Conservation (phyloP, 2,113 vertebrate species). For the Natator depressus region DNA sequence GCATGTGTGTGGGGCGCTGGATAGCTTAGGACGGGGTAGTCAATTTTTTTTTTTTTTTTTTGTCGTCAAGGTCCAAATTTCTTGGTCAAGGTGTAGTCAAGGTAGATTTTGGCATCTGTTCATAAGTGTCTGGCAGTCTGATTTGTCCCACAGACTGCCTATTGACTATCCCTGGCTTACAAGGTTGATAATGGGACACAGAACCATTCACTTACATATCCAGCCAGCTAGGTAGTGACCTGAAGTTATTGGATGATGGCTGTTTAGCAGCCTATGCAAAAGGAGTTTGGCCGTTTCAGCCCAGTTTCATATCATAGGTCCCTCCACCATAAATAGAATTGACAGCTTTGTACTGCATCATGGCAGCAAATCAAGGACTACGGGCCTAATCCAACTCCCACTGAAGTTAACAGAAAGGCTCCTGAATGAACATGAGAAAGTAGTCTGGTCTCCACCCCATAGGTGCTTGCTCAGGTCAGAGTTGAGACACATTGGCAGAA, state of each 20-base stretch:
- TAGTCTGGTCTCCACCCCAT: background rate
- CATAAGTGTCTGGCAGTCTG: too few relatives aligned
- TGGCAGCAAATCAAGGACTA: rapidly evolving
- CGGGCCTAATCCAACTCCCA: rapidly evolving
- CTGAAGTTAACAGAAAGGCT: background rate
- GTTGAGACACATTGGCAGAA: background rate
- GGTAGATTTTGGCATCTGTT: too few relatives aligned
- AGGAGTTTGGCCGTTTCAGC: background rate
- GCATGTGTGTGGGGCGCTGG: background rate
- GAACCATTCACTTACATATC: background rate
- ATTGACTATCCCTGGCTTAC: background rate
- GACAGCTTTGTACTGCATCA: background rate
- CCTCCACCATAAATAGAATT: background rate
- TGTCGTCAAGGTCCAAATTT: too few relatives aligned
- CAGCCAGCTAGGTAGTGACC: background rate
- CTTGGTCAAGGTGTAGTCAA: too few relatives aligned
- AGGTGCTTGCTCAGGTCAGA: background rate
- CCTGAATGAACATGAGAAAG: rapidly evolving
- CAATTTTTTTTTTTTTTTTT: too few relatives aligned
- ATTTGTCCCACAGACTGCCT: too few relatives aligned
- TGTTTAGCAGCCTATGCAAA: background rate
- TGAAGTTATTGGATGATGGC: background rate
- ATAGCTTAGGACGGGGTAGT: background rate
- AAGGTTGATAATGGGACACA: background rate
- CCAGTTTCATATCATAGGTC: background rate